Base-by-base conservation (phyloP, 1,140 invertebrate species). In the Drosophila yakuba region DNA sequence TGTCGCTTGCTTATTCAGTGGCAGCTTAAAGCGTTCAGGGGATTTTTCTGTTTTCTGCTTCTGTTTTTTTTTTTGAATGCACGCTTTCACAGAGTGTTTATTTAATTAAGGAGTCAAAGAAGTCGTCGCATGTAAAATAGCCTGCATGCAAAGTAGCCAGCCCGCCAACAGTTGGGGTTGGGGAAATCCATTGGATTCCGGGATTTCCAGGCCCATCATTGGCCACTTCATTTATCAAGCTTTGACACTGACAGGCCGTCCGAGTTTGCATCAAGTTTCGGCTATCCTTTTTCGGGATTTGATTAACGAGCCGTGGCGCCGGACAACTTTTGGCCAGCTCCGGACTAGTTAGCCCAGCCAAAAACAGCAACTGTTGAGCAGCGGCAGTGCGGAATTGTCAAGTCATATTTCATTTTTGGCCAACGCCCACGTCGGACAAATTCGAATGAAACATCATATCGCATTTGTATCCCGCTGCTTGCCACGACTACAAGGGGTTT, bases 361-460 rank as follows among this genome's bases (percentile, higher is more conserved):
- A 51, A 38, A 71, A 59, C 59, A 68, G 35, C 71, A 52, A 32
- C 32, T 32, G 32, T 43, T 60, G 56, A 54, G 41, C 58, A 48
- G 44, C 32, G 63, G 56, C 57, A 71, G 52, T 78, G 61, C 50
- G 48, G 62, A 69, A 74, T 61, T 79, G 71, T 88, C 83, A 86
- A 85, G 83, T 86, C 83, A 88, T 86, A 88, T 86, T 88, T 86
- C 83, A 86, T 76, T 82, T 88, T 79, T 68, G 23, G 58, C 60
- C 59, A 68, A 75, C 79, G 66, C 79, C 71, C 69, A 86, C 61
- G 54, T 44, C 25, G 57, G 50, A 74, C 66, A 76, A 79, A 88
- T 86, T 82, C 79, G 71, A 82, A 86, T 86, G 69, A 79, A 82
- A 85, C 59, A 67, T 85, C 82, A 85, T 74, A 78, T 74, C 75